phyloP scores from a whole-genome alignment of 1,140 invertebrate genomes.

The Drosophila nebulosa region DNA sequence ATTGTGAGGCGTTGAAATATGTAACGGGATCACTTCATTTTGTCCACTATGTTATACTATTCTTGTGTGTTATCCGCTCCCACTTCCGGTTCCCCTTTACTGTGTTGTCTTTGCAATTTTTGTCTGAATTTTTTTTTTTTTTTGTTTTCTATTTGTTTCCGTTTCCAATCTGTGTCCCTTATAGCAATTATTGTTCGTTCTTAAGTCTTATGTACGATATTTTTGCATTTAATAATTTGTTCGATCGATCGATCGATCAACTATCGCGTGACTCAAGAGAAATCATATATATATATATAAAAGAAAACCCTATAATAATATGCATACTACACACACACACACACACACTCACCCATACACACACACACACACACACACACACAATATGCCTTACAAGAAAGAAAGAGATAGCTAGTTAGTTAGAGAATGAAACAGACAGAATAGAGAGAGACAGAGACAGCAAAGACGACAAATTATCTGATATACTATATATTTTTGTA shows the following conservation, averaged over 20 bases:
- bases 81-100: neutral
- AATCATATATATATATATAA: constrained; percentile 9
- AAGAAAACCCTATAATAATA: neutral
- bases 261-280: constrained; percentile 19
- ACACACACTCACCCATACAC: constrained; percentile 24
- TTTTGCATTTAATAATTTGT: constrained; percentile 4
- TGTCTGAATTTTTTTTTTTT: constrained; percentile 18
- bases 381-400: constrained; percentile 49
- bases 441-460: constrained; percentile 17
- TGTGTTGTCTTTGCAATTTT: constrained; percentile 4
- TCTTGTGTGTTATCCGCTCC: constrained; percentile 1
- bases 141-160: neutral
- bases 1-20: constrained; percentile 56
- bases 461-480: constrained; percentile 22
- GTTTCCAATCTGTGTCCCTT: neutral
- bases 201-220: neutral
- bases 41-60: constrained; percentile 1
- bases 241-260: constrained; percentile 27
- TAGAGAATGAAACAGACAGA: neutral
- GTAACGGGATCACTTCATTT: neutral
- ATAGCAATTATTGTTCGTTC: neutral
- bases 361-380: constrained; percentile 27
- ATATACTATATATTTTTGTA: constrained; percentile 47
- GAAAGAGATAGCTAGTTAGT: neutral
- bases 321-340: constrained; percentile 10